Conservation (phyloP, 2,113 vertebrate species). For the Tautogolabrus adspersus region DNA sequence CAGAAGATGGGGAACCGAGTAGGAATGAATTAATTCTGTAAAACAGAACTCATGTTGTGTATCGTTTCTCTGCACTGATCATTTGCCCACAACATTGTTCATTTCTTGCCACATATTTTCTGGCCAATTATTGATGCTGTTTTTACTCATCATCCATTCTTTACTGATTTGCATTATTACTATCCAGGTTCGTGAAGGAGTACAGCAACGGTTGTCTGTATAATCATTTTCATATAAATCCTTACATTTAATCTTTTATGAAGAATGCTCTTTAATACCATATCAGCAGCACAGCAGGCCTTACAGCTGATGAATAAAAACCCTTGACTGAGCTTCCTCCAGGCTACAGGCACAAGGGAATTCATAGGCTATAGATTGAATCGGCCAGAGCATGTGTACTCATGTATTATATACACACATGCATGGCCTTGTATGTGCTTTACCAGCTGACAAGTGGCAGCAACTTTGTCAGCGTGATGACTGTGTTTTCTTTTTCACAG, state of each 20-base stretch:
- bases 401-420: slow-evolving; percentile 8
- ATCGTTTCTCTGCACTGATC: too few relatives aligned
- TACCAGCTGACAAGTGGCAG: slow-evolving; percentile 6
- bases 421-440: neutral
- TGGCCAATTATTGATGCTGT: neutral
- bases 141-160: neutral
- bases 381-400: slow-evolving; percentile 31
- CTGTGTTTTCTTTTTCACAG: slow-evolving; percentile 6
- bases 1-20: neutral
- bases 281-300: slow-evolving; percentile 19
- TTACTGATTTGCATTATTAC: neutral
- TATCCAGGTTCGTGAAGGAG: neutral
- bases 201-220: neutral
- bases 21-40: neutral
- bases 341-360: slow-evolving; percentile 48
- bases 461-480: slow-evolving; percentile 16
- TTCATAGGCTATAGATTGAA: slow-evolving; percentile 28
- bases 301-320: slow-evolving; percentile 46
- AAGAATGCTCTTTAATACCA: slow-evolving; percentile 19
- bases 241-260: slow-evolving; percentile 12
- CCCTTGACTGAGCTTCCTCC: slow-evolving; percentile 40
- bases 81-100: neutral
- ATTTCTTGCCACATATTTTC: neutral
- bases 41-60: neutral
- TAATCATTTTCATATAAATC: slow-evolving; percentile 35